Conservation (phyloP, 1,140 invertebrate genomes). For the Leptinotarsa texana region DNA sequence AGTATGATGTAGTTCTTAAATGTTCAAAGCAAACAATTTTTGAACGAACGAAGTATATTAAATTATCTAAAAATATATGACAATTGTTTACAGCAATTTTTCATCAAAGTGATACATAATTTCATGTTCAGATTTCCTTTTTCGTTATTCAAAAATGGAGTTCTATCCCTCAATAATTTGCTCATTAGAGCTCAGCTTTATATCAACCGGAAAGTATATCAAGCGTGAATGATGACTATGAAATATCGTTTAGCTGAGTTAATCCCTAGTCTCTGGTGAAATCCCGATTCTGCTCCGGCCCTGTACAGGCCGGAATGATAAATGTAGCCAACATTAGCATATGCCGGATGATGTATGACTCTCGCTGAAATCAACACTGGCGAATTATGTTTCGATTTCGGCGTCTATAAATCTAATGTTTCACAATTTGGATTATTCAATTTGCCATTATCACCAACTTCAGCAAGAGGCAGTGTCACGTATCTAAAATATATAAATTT, state of each 20-base stretch:
- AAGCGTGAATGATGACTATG: slow-evolving; percentile 47
- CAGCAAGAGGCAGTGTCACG: background rate
- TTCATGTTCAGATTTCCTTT: too few species aligned
- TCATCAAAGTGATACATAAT: too few species aligned
- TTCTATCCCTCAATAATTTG: slow-evolving; percentile 28
- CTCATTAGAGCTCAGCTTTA: slow-evolving; percentile 31
- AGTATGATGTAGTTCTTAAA: too few species aligned
- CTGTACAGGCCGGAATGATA: slow-evolving; percentile 47
- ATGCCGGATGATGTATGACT: slow-evolving; percentile 51
- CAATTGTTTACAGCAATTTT: too few species aligned
- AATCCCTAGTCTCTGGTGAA: slow-evolving; percentile 36
- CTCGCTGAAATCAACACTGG: slow-evolving; percentile 49
- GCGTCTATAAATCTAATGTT: slow-evolving; percentile 50
- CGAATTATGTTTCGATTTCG: slow-evolving; percentile 49
- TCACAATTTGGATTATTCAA: slow-evolving; percentile 44
- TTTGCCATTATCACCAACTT: slow-evolving; percentile 41
- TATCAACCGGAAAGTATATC: slow-evolving; percentile 42
- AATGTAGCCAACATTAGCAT: slow-evolving; percentile 51
- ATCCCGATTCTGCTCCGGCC: slow-evolving; percentile 14
- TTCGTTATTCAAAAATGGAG: too few species aligned
- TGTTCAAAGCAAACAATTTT: too few species aligned
- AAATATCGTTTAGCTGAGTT: slow-evolving; percentile 47
- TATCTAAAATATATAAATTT: background rate
- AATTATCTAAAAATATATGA: too few species aligned
- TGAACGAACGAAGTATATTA: too few species aligned